Evolutionary conservation across 2,113 vertebrate genomes (phyloP).

Genomic region (Nesoenas mayeri): DNA sequence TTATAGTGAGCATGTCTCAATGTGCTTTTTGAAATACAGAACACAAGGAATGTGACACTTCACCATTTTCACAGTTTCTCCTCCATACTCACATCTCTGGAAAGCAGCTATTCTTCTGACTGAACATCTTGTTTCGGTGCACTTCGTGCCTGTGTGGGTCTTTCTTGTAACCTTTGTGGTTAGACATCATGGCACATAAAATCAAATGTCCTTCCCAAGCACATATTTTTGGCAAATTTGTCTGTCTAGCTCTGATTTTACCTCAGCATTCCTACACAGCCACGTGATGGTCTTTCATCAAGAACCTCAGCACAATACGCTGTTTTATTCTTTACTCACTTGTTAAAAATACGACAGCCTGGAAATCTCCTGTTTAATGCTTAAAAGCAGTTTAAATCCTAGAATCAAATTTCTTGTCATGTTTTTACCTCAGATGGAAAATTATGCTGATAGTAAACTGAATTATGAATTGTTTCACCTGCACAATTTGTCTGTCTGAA

Average conservation of each 20-base stretch:
- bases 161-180: background rate
- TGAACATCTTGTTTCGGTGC: background rate
- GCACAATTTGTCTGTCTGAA: background rate
- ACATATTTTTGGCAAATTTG: background rate
- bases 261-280: conserved; percentile 35
- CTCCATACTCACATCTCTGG: accelerated
- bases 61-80: background rate
- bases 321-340: background rate
- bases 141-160: accelerated
- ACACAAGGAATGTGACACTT: background rate
- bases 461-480: conserved; percentile 1
- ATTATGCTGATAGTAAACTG: conserved; percentile 5
- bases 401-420: conserved; percentile 13
- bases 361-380: background rate
- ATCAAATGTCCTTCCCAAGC: conserved; percentile 20
- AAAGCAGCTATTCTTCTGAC: background rate
- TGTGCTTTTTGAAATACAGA: background rate
- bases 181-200: background rate
- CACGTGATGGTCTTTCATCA: conserved; percentile 3
- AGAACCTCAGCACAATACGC: background rate
- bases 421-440: background rate
- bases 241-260: conserved; percentile 44
- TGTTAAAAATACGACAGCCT: background rate
- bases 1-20: background rate
- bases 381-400: background rate